Conservation (phyloP, 2,888 invertebrate species). For the Sussaba pulchella region DNA sequence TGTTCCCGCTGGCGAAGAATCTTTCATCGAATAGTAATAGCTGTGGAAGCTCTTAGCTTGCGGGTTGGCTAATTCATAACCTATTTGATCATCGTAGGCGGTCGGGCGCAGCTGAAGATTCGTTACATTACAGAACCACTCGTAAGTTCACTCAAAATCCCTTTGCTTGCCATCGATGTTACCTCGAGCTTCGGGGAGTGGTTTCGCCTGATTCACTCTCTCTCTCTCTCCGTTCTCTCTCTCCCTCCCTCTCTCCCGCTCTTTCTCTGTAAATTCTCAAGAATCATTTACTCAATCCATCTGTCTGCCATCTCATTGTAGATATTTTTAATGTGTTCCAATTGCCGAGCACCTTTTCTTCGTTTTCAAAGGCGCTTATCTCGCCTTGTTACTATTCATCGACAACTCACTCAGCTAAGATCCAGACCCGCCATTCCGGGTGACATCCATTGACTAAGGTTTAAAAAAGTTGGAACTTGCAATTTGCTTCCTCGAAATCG, state of each 20-base stretch:
- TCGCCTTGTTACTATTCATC: constrained; percentile 2
- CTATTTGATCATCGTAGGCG: constrained; percentile 34
- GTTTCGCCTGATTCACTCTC: constrained; percentile 33
- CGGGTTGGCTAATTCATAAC: constrained; percentile 29
- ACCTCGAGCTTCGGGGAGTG: constrained; percentile 35
- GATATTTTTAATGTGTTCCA: neutral
- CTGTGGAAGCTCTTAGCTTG: constrained; percentile 44
- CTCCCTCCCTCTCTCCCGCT: too few relatives aligned
- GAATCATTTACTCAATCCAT: constrained; percentile 5
- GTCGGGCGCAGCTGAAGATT: constrained; percentile 58
- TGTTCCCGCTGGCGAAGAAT: constrained; percentile 10
- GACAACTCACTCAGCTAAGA: constrained; percentile 5
- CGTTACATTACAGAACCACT: constrained; percentile 52
- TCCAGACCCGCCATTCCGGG: neutral
- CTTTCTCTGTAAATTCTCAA: constrained; percentile 26
- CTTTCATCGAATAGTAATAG: constrained; percentile 17
- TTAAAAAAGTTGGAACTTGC: neutral
- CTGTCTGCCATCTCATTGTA: constrained; percentile 5
- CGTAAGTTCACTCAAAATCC: neutral
- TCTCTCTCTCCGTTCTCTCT: too few relatives aligned
- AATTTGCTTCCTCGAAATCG: too few relatives aligned
- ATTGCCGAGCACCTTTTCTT: constrained; percentile 18
- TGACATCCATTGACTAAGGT: too few relatives aligned
- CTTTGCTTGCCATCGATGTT: constrained; percentile 11
- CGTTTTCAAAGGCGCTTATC: neutral